Conservation (phyloP, 2,888 invertebrate species). For the Drosophila eohydei region DNA sequence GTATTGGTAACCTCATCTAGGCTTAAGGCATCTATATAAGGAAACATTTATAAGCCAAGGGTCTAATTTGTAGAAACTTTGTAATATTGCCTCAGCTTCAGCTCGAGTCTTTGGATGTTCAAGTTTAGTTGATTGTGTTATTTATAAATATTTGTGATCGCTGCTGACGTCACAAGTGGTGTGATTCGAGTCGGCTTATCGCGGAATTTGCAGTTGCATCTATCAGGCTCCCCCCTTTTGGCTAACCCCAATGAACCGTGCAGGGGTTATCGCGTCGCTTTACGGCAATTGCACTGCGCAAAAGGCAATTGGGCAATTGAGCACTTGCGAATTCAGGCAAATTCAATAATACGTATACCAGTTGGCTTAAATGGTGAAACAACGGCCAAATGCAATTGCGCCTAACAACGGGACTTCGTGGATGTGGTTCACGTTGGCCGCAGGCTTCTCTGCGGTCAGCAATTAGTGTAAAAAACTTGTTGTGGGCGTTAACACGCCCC, state of each 20-base stretch:
- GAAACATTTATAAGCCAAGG: too few species aligned
- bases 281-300: background rate
- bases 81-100: background rate
- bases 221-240: conserved; percentile 1
- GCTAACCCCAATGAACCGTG: conserved; percentile 7
- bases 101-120: background rate
- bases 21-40: too few species aligned
- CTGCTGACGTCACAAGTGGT: conserved; percentile 19
- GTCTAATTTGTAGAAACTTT: background rate
- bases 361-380: conserved; percentile 11
- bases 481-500: conserved; percentile 46
- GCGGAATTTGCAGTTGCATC: conserved; percentile 9
- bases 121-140: conserved; percentile 1
- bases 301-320: conserved; percentile 5
- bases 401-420: background rate
- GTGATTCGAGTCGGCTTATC: conserved; percentile 21
- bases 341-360: background rate
- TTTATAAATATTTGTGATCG: conserved; percentile 7
- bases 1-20: too few species aligned
- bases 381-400: conserved; percentile 1
- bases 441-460: conserved; percentile 36
- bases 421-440: conserved; percentile 7
- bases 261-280: conserved; percentile 42
- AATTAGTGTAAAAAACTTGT: conserved; percentile 72
- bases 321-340: conserved; percentile 7